phyloP scores from a whole-genome alignment of 2,797 vertebrate genomes.

The Chrosomus eos region DNA sequence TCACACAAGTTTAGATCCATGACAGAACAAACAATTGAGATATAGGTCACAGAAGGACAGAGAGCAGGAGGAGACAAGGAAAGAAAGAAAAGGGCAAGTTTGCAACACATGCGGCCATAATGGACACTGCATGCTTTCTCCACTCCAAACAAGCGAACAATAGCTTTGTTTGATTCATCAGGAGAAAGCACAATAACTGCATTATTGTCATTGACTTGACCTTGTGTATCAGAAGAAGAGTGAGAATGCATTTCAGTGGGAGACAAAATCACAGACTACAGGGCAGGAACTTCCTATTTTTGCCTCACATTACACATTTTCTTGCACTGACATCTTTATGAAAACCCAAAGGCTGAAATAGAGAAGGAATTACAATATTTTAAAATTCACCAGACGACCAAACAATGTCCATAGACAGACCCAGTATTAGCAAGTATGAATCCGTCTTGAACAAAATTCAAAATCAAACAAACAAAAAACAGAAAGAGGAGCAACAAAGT shows the following conservation, averaged over 20 bases:
- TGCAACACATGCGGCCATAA: slow-evolving; percentile 10
- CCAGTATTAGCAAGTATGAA: background rate
- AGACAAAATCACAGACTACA: background rate
- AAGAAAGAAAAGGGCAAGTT: slow-evolving; percentile 5
- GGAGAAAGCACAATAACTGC: slow-evolving; percentile 41
- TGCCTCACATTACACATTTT: background rate
- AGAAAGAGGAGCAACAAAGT: background rate
- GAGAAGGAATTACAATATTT: background rate
- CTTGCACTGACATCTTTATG: background rate
- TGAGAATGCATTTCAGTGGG: slow-evolving; percentile 36
- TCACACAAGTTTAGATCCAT: background rate
- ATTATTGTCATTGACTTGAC: slow-evolving; percentile 33
- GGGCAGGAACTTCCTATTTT: background rate
- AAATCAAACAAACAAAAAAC: background rate
- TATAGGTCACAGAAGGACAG: slow-evolving; percentile 27
- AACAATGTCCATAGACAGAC: background rate
- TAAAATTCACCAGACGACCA: background rate
- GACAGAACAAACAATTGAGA: background rate
- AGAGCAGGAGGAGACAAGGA: slow-evolving; percentile 13
- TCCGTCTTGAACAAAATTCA: background rate
- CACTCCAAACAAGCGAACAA: slow-evolving; percentile 41
- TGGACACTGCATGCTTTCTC: slow-evolving; percentile 42
- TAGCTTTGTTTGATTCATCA: slow-evolving; percentile 46
- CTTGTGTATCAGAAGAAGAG: slow-evolving; percentile 17
- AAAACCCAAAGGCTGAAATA: slow-evolving; percentile 6